phyloP scores from a whole-genome alignment of 1,140 invertebrate genomes.

The Sesamia nonagrioides region DNA sequence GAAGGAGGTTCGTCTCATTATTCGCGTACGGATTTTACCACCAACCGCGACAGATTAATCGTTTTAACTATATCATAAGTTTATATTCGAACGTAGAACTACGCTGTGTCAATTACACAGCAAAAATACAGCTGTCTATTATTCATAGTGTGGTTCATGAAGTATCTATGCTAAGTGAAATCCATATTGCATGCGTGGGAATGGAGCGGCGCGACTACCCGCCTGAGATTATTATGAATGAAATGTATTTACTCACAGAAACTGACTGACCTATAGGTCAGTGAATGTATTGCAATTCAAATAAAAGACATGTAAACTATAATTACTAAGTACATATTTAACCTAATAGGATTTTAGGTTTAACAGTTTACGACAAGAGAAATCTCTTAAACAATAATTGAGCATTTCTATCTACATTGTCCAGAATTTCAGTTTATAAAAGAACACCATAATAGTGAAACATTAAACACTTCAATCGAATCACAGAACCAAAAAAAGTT shows the following conservation, averaged over 20 bases:
- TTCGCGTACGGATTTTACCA: slow-evolving; percentile 80
- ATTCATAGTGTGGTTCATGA: slow-evolving; percentile 64
- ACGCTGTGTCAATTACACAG: slow-evolving; percentile 80
- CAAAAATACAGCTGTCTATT: slow-evolving; percentile 82
- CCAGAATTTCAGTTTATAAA: background rate
- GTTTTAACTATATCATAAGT: slow-evolving; percentile 85
- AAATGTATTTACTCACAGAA: slow-evolving; percentile 38
- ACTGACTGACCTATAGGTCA: slow-evolving; percentile 25
- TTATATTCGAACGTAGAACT: slow-evolving; percentile 72
- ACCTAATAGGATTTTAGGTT: too few species aligned
- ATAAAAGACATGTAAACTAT: too few species aligned
- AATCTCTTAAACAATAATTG: too few species aligned
- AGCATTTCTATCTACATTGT: too few species aligned
- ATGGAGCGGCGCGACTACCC: slow-evolving; percentile 33
- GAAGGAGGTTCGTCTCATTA: slow-evolving; percentile 78
- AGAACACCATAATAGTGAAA: background rate
- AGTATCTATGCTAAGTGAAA: slow-evolving; percentile 65
- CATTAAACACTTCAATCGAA: slow-evolving; percentile 21
- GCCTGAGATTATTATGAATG: slow-evolving; percentile 35
- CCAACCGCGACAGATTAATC: slow-evolving; percentile 85
- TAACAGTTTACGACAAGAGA: too few species aligned
- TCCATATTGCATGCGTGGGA: slow-evolving; percentile 64
- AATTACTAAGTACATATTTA: too few species aligned
- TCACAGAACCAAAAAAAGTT: background rate
- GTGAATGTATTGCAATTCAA: background rate